Percentiles rank a stretch among this genome's conserved stretches.
Conservation (phyloP, 2,888 invertebrate species). For the Andrena praecox region DNA sequence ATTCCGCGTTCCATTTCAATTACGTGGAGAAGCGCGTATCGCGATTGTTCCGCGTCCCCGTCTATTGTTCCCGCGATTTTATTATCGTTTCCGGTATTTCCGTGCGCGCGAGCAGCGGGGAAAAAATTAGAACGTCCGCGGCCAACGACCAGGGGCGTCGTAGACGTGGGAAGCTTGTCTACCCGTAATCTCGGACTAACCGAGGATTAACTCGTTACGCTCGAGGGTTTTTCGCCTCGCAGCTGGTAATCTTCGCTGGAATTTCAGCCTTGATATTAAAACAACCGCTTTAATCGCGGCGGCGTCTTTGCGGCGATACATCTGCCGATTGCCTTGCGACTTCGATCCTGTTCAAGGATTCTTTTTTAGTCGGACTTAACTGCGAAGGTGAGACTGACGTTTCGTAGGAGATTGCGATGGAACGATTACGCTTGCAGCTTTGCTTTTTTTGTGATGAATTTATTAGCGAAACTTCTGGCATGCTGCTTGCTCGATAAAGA, state of each 20-base stretch:
- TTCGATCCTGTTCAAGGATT: neutral
- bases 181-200: constrained; percentile 10
- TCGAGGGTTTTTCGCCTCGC: neutral
- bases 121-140: neutral
- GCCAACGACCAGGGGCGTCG: neutral
- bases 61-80: constrained; percentile 38
- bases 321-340: neutral
- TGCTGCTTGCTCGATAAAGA: too few relatives aligned
- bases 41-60: constrained; percentile 28
- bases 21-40: constrained; percentile 24
- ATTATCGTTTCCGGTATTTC: constrained; percentile 37
- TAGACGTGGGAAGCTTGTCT: constrained; percentile 51
- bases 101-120: neutral
- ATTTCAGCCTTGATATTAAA: neutral
- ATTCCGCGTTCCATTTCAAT: constrained; percentile 16
- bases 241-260: constrained; percentile 4
- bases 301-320: neutral
- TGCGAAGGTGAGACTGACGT: too few relatives aligned
- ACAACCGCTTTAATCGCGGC: constrained; percentile 7
- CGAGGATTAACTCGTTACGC: constrained; percentile 9
- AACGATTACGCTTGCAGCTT: too few relatives aligned
- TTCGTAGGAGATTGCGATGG: too few relatives aligned
- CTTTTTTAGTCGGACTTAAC: too few relatives aligned
- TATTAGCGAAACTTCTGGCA: too few relatives aligned
- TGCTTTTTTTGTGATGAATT: too few relatives aligned